Evolutionary conservation across 2,113 vertebrate species (phyloP), one percentile per base, ranked within the genome.

Genomic region (Mystacornis crossleyi): DNA sequence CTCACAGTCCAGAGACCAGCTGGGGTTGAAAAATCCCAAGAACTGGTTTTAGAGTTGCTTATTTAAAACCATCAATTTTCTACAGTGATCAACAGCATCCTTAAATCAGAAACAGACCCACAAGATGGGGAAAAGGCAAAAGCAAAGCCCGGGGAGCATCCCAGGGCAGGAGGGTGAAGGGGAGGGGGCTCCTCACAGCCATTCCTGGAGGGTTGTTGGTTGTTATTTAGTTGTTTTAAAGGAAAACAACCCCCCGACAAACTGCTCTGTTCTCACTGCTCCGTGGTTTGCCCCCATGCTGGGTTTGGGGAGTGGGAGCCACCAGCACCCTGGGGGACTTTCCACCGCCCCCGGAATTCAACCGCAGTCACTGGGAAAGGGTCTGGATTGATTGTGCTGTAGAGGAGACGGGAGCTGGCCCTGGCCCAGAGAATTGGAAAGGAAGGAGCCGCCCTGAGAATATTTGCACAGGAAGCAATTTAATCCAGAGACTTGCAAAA

Each of bases 381-480:
- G 12, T 9, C 53, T 18, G 91, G 91, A 72, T 9, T 16, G 57
- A 79, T 62, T 51, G 79, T 28, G 79, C 91, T 85, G 75, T 5
- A 6, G 43, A 72, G 34, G 48, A 90, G 91, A 60, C 1, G 4
- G 82, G 79, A 92, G 75, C 80, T 96, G 95, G 96, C 93, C 75
- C 40, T 0, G 3, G 71, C 48, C 89, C 93, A 96, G 66, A 23
- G 88, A 47, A 69, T 43, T 55, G 83, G 57, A 93, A 25, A 92
- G 93, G 89, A 96, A 95, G 93, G 91, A 90, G 58, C 93, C 94
- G 54, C 93, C 96, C 95, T 94, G 91, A 80, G 96, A 89, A 45
- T 83, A 88, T 90, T 94, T 90, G 83, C 95, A 73, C 95, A 96
- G 96, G 96, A 97, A 97, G 75, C 93, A 90, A 94, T 94, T 96